These are phyloP conservation scores for Atlantisia rogersi DNA, from an alignment of 2,113 vertebrate genomes.

Conservation along the genomic window DNA sequence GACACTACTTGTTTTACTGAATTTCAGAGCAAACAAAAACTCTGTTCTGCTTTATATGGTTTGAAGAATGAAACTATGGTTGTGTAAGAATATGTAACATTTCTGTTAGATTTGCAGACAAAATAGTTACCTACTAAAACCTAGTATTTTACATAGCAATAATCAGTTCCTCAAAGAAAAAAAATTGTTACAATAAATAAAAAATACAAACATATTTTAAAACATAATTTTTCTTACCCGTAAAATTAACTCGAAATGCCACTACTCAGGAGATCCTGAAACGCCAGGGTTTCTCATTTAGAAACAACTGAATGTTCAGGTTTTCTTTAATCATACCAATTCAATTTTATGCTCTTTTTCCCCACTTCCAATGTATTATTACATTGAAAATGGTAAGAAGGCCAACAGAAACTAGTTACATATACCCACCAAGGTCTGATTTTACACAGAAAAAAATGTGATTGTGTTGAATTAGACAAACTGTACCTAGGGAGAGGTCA, in stretches of 20 bases:
- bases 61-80: not conserved
- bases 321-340: not conserved
- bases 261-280: not conserved
- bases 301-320: not conserved
- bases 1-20: not conserved
- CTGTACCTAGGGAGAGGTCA: not conserved
- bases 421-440: not conserved
- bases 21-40: not conserved
- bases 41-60: not conserved
- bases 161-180: not conserved
- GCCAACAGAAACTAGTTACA: not conserved
- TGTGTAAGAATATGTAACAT: not conserved
- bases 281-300: not conserved
- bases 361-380: not conserved
- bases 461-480: not conserved
- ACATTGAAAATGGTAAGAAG: not conserved
- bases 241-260: not conserved
- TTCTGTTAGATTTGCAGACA: not conserved
- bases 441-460: not conserved
- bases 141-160: not conserved
- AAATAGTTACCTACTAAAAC: not conserved
- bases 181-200: not conserved
- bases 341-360: not conserved
- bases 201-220: not conserved
- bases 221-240: not conserved